phyloP scores from a whole-genome alignment of 2,888 invertebrate genomes.

The Agelastica alni region DNA sequence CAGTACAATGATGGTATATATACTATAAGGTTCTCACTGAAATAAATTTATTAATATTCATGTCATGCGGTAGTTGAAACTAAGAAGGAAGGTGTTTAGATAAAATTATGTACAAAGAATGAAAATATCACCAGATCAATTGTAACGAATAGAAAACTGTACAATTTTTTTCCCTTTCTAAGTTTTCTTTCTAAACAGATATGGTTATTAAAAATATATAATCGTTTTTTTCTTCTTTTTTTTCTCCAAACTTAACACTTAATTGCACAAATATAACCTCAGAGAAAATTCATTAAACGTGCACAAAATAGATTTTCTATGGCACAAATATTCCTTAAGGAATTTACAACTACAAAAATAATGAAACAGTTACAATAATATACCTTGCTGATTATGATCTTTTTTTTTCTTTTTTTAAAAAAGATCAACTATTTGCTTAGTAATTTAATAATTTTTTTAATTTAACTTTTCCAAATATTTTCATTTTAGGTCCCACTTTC shows the following conservation, averaged over 20 bases:
- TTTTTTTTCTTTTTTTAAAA: no score
- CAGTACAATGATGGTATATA: no score
- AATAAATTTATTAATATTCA: no score
- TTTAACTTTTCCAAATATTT: conserved; percentile 1
- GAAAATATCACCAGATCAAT: conserved; percentile 36
- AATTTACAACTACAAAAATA: conserved; percentile 15
- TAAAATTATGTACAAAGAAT: conserved; percentile 33
- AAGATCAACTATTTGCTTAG: neutral
- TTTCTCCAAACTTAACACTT: conserved; percentile 38
- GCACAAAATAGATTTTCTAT: conserved; percentile 27
- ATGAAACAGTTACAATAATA: conserved; percentile 16
- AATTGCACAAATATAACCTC: conserved; percentile 37
- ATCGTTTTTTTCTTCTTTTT: conserved; percentile 26
- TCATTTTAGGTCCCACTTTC: neutral
- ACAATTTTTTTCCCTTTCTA: conserved; percentile 31
- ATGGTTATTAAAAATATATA: conserved; percentile 43
- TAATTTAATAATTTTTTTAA: neutral
- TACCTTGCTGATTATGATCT: conserved; percentile 6
- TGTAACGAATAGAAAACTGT: conserved; percentile 39
- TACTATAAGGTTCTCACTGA: no score
- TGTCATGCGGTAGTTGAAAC: no score
- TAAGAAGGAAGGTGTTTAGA: neutral
- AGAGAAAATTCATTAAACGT: conserved; percentile 21
- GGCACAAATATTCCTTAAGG: conserved; percentile 14
- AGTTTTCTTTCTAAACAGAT: conserved; percentile 35